Conservation (phyloP, 2,888 invertebrate genomes). For the Tuta absoluta region DNA sequence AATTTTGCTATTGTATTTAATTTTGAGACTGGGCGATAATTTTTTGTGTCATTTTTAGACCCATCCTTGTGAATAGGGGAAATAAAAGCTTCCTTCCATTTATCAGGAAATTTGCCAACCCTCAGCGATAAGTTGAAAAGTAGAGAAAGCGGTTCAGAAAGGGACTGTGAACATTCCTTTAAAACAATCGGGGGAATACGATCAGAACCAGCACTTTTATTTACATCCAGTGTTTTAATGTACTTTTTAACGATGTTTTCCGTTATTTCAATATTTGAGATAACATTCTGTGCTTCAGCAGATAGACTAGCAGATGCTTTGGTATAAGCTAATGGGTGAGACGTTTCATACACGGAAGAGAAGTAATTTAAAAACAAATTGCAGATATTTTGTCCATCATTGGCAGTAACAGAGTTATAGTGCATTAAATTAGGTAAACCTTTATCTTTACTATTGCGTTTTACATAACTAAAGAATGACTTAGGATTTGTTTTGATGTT, state of each 20-base stretch:
- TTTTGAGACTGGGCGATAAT: slow-evolving; percentile 11
- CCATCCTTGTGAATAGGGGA: slow-evolving; percentile 21
- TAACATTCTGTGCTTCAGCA: neutral
- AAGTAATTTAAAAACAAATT: slow-evolving; percentile 9
- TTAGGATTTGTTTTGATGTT: slow-evolving; percentile 6
- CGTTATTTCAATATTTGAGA: neutral
- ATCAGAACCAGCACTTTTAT: slow-evolving; percentile 6
- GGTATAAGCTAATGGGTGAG: neutral
- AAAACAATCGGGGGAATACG: neutral
- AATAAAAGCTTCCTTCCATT: slow-evolving; percentile 19
- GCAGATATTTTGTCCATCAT: slow-evolving; percentile 13
- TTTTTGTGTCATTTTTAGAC: neutral
- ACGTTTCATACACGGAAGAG: slow-evolving; percentile 8
- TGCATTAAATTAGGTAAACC: slow-evolving; percentile 6
- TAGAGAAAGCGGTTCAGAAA: neutral
- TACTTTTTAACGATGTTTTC: neutral
- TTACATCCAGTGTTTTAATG: neutral
- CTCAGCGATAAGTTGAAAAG: slow-evolving; percentile 1
- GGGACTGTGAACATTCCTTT: neutral
- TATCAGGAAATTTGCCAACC: neutral
- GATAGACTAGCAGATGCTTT: neutral
- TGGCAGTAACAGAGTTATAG: neutral
- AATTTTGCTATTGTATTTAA: too few relatives aligned
- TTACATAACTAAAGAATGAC: slow-evolving; percentile 2
- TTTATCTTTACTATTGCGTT: neutral